Evolutionary conservation across 2,113 vertebrate species (phyloP), one percentile per base, ranked within the genome.

Genomic region (Macaca mulatta): DNA sequence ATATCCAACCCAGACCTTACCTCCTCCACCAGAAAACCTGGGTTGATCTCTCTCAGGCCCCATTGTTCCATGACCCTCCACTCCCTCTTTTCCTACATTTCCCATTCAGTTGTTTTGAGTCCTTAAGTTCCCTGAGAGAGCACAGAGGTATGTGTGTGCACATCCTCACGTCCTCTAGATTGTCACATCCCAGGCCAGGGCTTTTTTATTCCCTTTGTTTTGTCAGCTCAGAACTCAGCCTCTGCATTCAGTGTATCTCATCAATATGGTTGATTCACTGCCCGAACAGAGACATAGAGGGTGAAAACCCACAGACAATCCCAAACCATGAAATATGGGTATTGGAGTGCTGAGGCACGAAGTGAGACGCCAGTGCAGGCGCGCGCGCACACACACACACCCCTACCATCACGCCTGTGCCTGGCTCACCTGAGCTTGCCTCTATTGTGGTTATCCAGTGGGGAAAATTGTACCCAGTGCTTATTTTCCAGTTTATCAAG

Each of bases 201-300:
- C 32, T 32, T 55, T 90, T 78, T 30, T 59, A 8, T 27, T 81
- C 38, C 30, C 17, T 8, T 17, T 6, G 38, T 96, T 86, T 64
- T 86, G n/a, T 52, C 75, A 80, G 9, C 27, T 92, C 70, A 70
- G 25, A 80, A n/a, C 57, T 79, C 78, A 77, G 85, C 38, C 52
- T 97, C 67, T 89, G 84, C 30, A 64, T 90, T 94, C 43, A 77
- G 74, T 55, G 52, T 55, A 88, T 48, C 25, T 30, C 70, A 30
- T 81, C 88, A 77, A 30, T 52, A 43, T 16, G 6, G 57, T 32
- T 74, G 81, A 81, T 88, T 90, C 72, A 61, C 25, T 45, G 22
- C 12, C 61, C 89, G 32, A 84, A 70, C 27, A 79, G 89, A 96
- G 70, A 89, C 32, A 55, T n/a, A 67, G 94, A 80, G 2, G 23